Percentiles rank a stretch among this genome's conserved stretches.
These are phyloP conservation scores for Limnephilus auricula DNA, from an alignment of 2,888 invertebrate species.

Conservation along the genomic window DNA sequence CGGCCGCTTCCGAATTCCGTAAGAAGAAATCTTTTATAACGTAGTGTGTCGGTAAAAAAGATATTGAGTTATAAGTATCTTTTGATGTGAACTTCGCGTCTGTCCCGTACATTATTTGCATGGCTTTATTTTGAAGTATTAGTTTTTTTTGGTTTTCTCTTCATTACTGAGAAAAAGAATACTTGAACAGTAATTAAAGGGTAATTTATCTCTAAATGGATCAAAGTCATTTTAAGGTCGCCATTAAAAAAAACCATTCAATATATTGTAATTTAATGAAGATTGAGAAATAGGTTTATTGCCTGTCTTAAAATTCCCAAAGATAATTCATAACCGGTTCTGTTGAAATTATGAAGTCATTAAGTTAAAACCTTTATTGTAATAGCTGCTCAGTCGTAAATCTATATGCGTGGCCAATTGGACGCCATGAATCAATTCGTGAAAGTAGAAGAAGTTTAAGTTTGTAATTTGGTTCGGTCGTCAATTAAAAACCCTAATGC, in stretches of 20 bases:
- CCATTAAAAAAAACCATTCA: neutral
- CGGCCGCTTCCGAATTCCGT: too few species aligned
- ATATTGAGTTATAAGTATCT: too few species aligned
- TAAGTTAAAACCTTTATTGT: slow-evolving; percentile 21
- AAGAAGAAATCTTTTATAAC: too few species aligned
- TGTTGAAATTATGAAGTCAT: slow-evolving; percentile 34
- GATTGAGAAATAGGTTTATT: slow-evolving; percentile 28
- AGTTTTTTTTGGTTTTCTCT: too few species aligned
- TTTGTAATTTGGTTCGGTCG: slow-evolving; percentile 53
- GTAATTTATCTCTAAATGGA: neutral
- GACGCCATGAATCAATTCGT: slow-evolving; percentile 52
- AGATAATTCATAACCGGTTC: slow-evolving; percentile 42
- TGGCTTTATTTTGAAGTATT: too few species aligned
- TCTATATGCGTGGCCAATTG: slow-evolving; percentile 50
- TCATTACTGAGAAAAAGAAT: too few species aligned
- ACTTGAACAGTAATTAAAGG: too few species aligned
- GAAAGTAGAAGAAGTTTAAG: slow-evolving; percentile 26
- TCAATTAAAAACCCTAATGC: slow-evolving; percentile 53
- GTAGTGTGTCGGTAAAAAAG: too few species aligned
- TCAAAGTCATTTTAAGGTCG: neutral
- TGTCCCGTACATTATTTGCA: too few species aligned
- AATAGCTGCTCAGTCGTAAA: slow-evolving; percentile 26
- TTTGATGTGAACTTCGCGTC: too few species aligned
- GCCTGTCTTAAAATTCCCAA: slow-evolving; percentile 20
- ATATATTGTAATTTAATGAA: slow-evolving; percentile 19